These are phyloP conservation scores for Diorhabda sublineata DNA, from an alignment of 1,140 invertebrate species.

Conservation along the genomic window DNA sequence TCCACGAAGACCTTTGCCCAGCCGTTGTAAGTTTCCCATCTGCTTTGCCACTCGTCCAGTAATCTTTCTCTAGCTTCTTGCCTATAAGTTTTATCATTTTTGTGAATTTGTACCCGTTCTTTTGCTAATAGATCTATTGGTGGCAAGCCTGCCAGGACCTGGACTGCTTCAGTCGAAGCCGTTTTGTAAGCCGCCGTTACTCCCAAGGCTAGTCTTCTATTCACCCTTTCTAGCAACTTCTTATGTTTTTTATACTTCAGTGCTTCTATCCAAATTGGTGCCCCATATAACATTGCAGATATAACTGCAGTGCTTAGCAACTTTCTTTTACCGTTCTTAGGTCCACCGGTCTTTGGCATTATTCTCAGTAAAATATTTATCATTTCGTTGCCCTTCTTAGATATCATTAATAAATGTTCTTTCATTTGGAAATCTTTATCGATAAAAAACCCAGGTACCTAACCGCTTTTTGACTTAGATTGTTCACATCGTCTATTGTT, in stretches of 20 bases:
- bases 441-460: slow-evolving; percentile 10
- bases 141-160: slow-evolving; percentile 9
- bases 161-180: slow-evolving; percentile 15
- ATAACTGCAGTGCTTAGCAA: too few species aligned
- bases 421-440: slow-evolving; percentile 9
- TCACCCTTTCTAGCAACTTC: slow-evolving; percentile 7
- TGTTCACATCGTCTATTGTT: neutral
- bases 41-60: neutral
- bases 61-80: neutral
- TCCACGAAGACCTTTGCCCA: neutral
- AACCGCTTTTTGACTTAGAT: neutral
- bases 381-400: slow-evolving; percentile 1
- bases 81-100: neutral
- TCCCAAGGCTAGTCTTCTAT: slow-evolving; percentile 6
- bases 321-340: neutral
- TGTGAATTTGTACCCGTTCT: slow-evolving; percentile 10
- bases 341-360: slow-evolving; percentile 12
- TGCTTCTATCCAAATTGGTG: slow-evolving; percentile 13
- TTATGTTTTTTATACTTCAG: neutral
- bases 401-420: neutral
- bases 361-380: neutral
- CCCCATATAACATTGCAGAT: slow-evolving; percentile 15
- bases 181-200: slow-evolving; percentile 12
- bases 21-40: neutral
- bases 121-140: slow-evolving; percentile 19